Percentiles rank a stretch among this genome's conserved stretches.
These are phyloP conservation scores for Thalassarche chlororhynchos DNA, from an alignment of 2,113 vertebrate genomes.

Conservation along the genomic window DNA sequence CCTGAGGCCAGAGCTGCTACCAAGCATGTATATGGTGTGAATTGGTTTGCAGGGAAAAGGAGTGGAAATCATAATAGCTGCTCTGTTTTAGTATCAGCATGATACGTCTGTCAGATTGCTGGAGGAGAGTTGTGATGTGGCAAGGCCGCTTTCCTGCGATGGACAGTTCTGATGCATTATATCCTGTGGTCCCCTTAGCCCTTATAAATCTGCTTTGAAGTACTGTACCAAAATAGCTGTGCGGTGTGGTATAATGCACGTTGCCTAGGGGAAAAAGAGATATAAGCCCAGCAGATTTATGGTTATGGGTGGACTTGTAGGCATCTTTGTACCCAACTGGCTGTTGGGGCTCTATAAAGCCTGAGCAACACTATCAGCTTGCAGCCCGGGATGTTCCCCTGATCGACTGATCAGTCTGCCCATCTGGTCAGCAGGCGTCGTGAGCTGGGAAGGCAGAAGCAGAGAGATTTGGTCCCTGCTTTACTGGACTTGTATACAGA, in stretches of 20 bases:
- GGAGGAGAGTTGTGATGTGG: neutral
- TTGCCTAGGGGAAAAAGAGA: neutral
- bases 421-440: rapidly evolving
- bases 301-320: neutral
- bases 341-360: neutral
- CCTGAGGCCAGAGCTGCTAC: neutral
- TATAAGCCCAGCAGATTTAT: neutral
- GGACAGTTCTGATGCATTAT: neutral
- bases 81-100: neutral
- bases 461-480: neutral
- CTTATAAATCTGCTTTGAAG: neutral
- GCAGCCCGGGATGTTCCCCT: neutral
- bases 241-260: rapidly evolving
- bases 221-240: neutral
- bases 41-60: neutral
- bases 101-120: neutral
- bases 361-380: neutral
- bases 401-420: neutral
- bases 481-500: neutral
- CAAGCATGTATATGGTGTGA: neutral
- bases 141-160: neutral
- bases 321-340: neutral
- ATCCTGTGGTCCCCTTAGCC: neutral
- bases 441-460: neutral
- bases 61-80: neutral